Evolutionary conservation across 2,797 vertebrate species (phyloP).

Genomic region (Ammospiza maritima): DNA sequence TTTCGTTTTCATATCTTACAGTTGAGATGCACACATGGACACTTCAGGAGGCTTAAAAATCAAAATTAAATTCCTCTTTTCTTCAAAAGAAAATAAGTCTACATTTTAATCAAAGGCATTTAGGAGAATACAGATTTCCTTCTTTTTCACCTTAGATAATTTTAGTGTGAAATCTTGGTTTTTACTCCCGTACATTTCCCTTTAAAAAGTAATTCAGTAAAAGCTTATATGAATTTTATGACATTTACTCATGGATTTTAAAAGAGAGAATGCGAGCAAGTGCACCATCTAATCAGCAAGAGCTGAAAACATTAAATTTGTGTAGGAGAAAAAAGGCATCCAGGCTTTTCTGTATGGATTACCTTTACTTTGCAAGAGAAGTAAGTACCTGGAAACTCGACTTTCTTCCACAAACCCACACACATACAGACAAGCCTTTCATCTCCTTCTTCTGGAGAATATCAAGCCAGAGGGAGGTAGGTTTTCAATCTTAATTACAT

Average conservation of each 20-base stretch:
- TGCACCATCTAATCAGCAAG: background rate
- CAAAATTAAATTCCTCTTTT: background rate
- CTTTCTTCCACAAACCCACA: background rate
- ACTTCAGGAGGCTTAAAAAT: conserved; percentile 16
- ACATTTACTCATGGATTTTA: background rate
- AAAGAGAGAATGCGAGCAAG: background rate
- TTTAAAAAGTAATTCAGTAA: conserved; percentile 16
- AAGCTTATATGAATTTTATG: background rate
- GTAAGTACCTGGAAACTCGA: background rate
- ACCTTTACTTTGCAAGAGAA: background rate
- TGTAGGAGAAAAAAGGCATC: background rate
- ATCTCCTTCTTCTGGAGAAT: background rate
- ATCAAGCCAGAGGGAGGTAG: background rate
- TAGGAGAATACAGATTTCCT: background rate
- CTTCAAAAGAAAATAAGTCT: conserved; percentile 60
- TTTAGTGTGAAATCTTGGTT: background rate
- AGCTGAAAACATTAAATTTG: background rate
- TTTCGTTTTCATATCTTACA: conserved; percentile 22
- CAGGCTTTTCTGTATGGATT: background rate
- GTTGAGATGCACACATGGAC: background rate
- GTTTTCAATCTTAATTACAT: background rate
- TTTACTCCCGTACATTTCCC: background rate
- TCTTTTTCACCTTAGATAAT: background rate
- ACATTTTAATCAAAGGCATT: conserved; percentile 27
- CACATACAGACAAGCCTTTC: background rate